Conservation (phyloP, 2,797 vertebrate species). For the Anniella stebbinsi region DNA sequence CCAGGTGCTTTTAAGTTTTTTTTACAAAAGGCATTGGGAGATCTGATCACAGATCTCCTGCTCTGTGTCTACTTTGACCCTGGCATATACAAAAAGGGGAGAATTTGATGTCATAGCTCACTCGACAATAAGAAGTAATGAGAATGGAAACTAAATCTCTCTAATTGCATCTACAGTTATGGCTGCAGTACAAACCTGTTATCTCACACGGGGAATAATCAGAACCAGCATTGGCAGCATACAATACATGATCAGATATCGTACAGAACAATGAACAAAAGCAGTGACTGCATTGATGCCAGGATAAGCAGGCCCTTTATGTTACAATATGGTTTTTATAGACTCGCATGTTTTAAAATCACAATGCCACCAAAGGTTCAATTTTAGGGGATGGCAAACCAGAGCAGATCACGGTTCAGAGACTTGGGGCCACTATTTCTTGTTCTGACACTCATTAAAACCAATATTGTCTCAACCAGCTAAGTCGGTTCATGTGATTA, state of each 20-base stretch:
- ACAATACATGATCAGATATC: not conserved
- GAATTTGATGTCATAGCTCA: constrained; percentile 9
- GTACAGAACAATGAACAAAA: constrained; percentile 3
- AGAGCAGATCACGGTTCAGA: not conserved
- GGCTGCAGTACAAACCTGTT: not conserved
- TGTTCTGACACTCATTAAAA: not conserved
- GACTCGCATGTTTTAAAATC: not conserved
- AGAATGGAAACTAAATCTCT: not conserved
- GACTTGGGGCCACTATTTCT: not conserved
- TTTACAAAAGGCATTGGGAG: not conserved
- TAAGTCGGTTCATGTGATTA: not conserved
- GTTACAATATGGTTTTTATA: not conserved
- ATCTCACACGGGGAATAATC: constrained; percentile 1
- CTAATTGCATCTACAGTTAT: not conserved
- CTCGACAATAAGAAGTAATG: not conserved
- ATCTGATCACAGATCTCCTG: not conserved
- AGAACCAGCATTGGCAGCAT: constrained; percentile 9
- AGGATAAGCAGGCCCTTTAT: constrained; percentile 1
- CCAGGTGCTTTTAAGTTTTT: not conserved
- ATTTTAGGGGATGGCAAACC: not conserved
- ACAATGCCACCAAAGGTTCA: not conserved
- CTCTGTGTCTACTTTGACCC: not conserved
- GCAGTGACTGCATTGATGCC: not conserved
- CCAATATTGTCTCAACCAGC: fast-evolving
- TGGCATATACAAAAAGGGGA: not conserved